Percentiles rank a stretch among this genome's conserved stretches.
Evolutionary conservation across 2,113 vertebrate species (phyloP).

Genomic region (Dinomys branickii): DNA sequence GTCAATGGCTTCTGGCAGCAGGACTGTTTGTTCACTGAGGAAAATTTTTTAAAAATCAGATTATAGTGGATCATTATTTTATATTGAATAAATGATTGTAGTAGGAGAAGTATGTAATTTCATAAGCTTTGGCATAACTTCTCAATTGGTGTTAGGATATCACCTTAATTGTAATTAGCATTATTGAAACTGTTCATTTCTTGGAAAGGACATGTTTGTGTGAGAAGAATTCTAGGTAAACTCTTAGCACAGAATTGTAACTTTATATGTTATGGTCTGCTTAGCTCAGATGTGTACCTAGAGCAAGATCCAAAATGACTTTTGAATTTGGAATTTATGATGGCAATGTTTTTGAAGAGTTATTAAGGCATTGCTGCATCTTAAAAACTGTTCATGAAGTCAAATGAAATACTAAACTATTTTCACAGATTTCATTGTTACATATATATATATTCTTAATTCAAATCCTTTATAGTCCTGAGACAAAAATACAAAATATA

Average conservation of each 20-base stretch:
- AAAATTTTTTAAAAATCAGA: not conserved
- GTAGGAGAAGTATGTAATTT: not conserved
- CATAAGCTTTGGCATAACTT: not conserved
- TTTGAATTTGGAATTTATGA: not conserved
- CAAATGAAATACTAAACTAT: not conserved
- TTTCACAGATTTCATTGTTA: constrained; percentile 14
- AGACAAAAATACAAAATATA: not conserved
- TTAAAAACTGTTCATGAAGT: not conserved
- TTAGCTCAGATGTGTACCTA: not conserved
- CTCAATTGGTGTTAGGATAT: not conserved
- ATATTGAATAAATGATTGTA: not conserved
- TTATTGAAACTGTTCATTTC: not conserved
- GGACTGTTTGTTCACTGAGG: not conserved
- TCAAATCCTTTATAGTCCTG: not conserved
- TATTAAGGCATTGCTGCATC: not conserved
- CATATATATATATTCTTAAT: too few relatives aligned
- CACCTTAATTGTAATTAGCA: constrained; percentile 19
- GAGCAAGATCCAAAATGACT: not conserved
- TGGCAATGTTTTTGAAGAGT: not conserved
- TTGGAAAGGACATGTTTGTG: not conserved
- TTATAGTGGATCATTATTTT: not conserved
- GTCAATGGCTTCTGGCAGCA: not conserved
- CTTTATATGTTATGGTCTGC: not conserved
- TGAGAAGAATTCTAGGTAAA: not conserved
- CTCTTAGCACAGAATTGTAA: not conserved